Evolutionary conservation across 1,140 invertebrate genomes (phyloP).

Genomic region (Andrena cerasifolii): DNA sequence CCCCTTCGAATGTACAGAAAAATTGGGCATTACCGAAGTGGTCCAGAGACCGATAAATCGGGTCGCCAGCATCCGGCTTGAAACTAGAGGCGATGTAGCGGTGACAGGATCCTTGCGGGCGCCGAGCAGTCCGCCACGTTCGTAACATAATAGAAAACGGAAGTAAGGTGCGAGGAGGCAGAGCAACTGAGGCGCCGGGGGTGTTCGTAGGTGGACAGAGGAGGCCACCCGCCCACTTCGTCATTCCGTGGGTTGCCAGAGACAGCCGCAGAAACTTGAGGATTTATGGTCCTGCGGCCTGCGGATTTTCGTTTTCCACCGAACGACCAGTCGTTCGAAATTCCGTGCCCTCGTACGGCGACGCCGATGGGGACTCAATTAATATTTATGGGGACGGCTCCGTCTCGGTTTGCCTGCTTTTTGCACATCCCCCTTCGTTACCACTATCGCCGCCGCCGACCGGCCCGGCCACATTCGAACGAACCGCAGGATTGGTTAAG

Average conservation of each 20-base stretch:
- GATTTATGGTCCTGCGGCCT: slow-evolving; percentile 69
- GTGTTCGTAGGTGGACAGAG: slow-evolving; percentile 5
- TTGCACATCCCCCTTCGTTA: not conserved
- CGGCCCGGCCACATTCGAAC: slow-evolving; percentile 21
- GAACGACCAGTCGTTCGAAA: slow-evolving; percentile 61
- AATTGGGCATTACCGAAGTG: not conserved
- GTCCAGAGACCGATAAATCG: not conserved
- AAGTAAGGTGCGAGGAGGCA: slow-evolving; percentile 59
- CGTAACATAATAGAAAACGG: slow-evolving; percentile 67
- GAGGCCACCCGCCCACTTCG: slow-evolving; percentile 54
- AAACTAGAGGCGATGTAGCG: slow-evolving; percentile 18
- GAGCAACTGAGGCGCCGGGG: slow-evolving; percentile 33
- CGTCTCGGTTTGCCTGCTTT: slow-evolving; percentile 33
- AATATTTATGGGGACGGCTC: slow-evolving; percentile 64
- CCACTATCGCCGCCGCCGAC: not conserved
- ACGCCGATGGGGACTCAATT: slow-evolving; percentile 67
- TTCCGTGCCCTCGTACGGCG: slow-evolving; percentile 52
- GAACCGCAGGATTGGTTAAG: slow-evolving; percentile 42
- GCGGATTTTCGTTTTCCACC: slow-evolving; percentile 68
- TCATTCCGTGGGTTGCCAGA: slow-evolving; percentile 61
- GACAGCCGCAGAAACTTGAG: slow-evolving; percentile 71
- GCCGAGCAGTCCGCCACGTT: slow-evolving; percentile 27
- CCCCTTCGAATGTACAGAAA: too few species aligned
- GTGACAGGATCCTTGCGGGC: slow-evolving; percentile 9
- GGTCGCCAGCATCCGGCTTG: not conserved